phyloP scores from a whole-genome alignment of 2,113 vertebrate genomes.

The Bostrychus sinensis region DNA sequence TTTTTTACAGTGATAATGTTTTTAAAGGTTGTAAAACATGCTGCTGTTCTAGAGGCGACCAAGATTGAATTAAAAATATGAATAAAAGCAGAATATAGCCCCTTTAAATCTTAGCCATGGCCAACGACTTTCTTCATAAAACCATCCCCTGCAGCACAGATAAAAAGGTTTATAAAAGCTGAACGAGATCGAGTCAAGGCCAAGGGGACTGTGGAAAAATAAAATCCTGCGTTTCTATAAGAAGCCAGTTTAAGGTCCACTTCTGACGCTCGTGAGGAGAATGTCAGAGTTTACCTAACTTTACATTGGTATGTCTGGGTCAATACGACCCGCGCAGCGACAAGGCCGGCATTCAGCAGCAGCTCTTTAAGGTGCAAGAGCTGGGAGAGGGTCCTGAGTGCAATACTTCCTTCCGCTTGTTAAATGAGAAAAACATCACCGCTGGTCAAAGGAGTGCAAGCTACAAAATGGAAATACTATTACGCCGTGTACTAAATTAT shows the following conservation, averaged over 20 bases:
- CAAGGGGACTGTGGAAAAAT: too few species aligned
- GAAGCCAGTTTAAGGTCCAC: not conserved
- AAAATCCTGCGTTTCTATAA: not conserved
- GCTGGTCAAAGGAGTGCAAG: not conserved
- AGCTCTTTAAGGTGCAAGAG: conserved; percentile 33
- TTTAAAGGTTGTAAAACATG: too few species aligned
- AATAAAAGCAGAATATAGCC: too few species aligned
- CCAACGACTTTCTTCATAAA: too few species aligned
- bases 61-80: too few species aligned
- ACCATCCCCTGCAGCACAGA: too few species aligned
- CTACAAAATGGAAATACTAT: too few species aligned
- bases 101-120: too few species aligned
- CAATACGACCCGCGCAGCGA: conserved; percentile 55
- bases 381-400: conserved; percentile 18
- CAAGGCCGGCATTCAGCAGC: conserved; percentile 65
- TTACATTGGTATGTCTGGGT: conserved; percentile 66
- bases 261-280: conserved; percentile 28
- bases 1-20: too few species aligned
- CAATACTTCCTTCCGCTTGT: conserved; percentile 53
- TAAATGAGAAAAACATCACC: conserved; percentile 1
- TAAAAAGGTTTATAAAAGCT: not conserved
- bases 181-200: not conserved
- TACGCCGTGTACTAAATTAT: too few species aligned
- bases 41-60: too few species aligned
- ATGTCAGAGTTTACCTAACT: conserved; percentile 59